Percentiles rank a stretch among this genome's conserved stretches.
phyloP scores from a whole-genome alignment of 2,113 vertebrate genomes.

The Macrotus californicus region DNA sequence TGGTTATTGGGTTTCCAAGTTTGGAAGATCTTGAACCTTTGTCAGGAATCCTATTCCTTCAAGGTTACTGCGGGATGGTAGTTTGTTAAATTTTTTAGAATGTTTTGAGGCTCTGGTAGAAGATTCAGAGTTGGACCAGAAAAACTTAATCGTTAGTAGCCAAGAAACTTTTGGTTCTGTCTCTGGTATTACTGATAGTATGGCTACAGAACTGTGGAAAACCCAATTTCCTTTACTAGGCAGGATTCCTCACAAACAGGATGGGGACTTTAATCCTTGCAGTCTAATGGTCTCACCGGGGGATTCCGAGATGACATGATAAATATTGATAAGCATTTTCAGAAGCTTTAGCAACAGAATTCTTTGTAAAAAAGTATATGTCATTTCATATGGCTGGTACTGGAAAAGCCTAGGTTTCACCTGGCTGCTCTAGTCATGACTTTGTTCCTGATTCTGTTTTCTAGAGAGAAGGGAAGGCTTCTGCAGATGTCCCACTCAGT shows the following conservation, averaged over 20 bases:
- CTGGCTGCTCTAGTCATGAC: not conserved
- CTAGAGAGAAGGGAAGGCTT: slow-evolving; percentile 6
- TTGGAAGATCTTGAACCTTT: not conserved
- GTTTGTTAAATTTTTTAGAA: not conserved
- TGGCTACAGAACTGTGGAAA: not conserved
- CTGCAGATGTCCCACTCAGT: not conserved
- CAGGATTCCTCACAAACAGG: not conserved
- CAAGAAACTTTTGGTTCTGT: not conserved
- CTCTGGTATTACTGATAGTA: not conserved
- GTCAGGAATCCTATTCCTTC: not conserved
- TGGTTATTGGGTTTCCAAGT: not conserved
- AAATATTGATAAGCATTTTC: slow-evolving; percentile 16
- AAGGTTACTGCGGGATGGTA: not conserved
- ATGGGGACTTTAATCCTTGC: not conserved
- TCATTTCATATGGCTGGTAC: not conserved
- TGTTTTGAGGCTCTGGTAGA: slow-evolving; percentile 18
- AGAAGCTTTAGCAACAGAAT: not conserved
- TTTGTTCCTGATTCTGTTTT: slow-evolving; percentile 43
- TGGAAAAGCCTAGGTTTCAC: slow-evolving; percentile 5
- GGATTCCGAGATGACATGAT: not conserved
- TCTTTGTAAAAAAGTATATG: not conserved
- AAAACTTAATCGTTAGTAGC: not conserved
- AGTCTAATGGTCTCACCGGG: not conserved
- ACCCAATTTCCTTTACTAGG: not conserved
- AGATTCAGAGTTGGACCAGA: not conserved